Conservation (phyloP, 2,888 invertebrate species). For the Pocota personata region DNA sequence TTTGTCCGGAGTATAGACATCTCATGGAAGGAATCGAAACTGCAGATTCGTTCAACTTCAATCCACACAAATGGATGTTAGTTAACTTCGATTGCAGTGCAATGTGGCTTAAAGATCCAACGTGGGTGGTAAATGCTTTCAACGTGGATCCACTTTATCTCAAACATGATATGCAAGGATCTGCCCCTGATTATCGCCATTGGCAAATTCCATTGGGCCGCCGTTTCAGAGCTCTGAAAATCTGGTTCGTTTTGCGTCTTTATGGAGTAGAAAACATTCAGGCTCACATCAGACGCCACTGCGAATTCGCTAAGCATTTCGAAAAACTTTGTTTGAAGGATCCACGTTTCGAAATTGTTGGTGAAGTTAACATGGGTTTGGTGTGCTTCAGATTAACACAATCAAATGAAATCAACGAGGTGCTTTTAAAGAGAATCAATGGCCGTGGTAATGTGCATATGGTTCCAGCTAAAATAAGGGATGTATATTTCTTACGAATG, state of each 20-base stretch:
- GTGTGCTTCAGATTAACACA: conserved; percentile 98
- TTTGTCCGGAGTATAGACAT: conserved; percentile 97
- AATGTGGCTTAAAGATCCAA: conserved; percentile 96
- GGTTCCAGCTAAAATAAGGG: conserved; percentile 94
- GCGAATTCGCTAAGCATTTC: conserved; percentile 93
- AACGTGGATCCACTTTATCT: conserved; percentile 98
- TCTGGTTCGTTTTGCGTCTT: conserved; percentile 97
- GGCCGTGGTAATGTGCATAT: conserved; percentile 95
- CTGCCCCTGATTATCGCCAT: conserved; percentile 96
- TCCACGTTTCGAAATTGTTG: conserved; percentile 93
- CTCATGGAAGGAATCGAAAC: conserved; percentile 94
- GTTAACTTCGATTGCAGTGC: conserved; percentile 99
- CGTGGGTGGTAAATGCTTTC: conserved; percentile 96
- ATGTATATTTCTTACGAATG: conserved; percentile 92
- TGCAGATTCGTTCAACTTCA: conserved; percentile 98
- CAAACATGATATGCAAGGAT: conserved; percentile 95
- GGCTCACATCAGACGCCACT: conserved; percentile 92
- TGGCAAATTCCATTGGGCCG: conserved; percentile 98
- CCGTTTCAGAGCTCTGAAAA: conserved; percentile 94
- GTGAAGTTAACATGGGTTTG: conserved; percentile 95
- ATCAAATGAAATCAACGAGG: conserved; percentile 91
- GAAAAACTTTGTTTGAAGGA: conserved; percentile 90
- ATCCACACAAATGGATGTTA: conserved; percentile 99
- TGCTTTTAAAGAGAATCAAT: conserved; percentile 92
- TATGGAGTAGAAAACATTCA: conserved; percentile 95